These are phyloP conservation scores for Myocastor coypus DNA, from an alignment of 2,113 vertebrate genomes.

Conservation along the genomic window DNA sequence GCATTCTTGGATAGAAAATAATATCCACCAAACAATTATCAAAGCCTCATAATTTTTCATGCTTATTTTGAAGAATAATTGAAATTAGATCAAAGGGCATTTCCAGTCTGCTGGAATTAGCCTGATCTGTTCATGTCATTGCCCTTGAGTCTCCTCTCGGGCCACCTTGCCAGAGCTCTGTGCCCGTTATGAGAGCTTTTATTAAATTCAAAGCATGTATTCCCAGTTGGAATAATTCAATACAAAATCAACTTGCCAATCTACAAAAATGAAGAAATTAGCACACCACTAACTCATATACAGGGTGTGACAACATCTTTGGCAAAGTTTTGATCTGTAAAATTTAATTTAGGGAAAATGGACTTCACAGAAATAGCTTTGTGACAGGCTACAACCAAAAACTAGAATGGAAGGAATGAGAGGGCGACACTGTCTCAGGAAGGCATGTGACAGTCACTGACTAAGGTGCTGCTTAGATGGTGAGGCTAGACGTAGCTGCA, in stretches of 20 bases:
- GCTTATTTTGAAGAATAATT: slow-evolving; percentile 48
- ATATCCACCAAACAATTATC: neutral
- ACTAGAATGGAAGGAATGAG: neutral
- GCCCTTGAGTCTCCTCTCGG: neutral
- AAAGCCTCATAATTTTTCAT: neutral
- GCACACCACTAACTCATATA: slow-evolving; percentile 6
- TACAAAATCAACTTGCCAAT: slow-evolving; percentile 9
- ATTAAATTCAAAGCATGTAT: slow-evolving; percentile 16
- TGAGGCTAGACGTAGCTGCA: neutral
- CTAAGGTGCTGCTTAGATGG: neutral
- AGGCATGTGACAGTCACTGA: neutral
- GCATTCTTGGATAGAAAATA: slow-evolving; percentile 27
- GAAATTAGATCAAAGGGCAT: neutral
- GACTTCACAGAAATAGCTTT: neutral
- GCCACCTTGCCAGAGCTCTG: neutral
- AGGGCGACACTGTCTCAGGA: neutral
- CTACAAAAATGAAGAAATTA: slow-evolving; percentile 11
- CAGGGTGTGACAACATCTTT: neutral
- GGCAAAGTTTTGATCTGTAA: slow-evolving; percentile 2
- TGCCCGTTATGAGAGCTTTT: neutral
- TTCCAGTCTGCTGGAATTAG: neutral
- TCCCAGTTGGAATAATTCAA: slow-evolving; percentile 38
- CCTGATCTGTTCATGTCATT: neutral
- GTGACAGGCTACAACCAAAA: neutral
- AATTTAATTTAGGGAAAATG: neutral